Percentiles rank a stretch among this genome's conserved stretches.
phyloP scores from a whole-genome alignment of 2,888 invertebrate genomes.

The Hydrotaea diabolus region DNA sequence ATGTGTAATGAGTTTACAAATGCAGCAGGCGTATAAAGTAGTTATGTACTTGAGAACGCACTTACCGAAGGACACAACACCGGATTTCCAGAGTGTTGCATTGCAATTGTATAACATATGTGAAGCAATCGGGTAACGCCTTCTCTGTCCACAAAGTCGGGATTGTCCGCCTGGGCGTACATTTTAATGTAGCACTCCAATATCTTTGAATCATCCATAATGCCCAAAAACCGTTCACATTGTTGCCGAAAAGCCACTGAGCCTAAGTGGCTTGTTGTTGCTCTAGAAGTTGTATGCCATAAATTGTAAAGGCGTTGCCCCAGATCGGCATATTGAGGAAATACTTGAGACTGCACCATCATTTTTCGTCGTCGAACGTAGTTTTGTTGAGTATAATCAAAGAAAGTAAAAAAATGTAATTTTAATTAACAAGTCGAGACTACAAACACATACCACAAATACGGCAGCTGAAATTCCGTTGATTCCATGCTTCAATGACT shows the following conservation, averaged over 20 bases:
- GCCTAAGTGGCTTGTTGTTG: conserved; percentile 84
- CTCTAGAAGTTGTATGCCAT: conserved; percentile 84
- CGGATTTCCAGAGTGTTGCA: conserved; percentile 87
- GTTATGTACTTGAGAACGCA: background rate
- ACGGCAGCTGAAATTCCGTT: conserved; percentile 86
- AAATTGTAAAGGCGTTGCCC: conserved; percentile 86
- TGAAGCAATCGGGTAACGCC: conserved; percentile 85
- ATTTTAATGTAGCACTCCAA: conserved; percentile 87
- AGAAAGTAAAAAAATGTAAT: background rate
- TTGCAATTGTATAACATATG: conserved; percentile 89
- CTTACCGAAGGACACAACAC: conserved; percentile 84
- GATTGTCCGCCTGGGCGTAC: conserved; percentile 83
- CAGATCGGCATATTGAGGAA: conserved; percentile 89
- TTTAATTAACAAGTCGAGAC: background rate
- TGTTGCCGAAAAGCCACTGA: conserved; percentile 86
- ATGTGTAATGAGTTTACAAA: no score
- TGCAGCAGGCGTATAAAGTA: no score
- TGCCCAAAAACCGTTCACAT: conserved; percentile 85
- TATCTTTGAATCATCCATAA: conserved; percentile 84
- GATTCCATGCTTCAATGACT: conserved; percentile 86
- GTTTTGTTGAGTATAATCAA: conserved; percentile 22
- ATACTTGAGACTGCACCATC: conserved; percentile 85
- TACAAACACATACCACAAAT: conserved; percentile 77
- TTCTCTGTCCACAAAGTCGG: conserved; percentile 84
- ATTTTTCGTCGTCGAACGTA: background rate